These are phyloP conservation scores for Lophura swinhoii DNA, from an alignment of 2,797 vertebrate genomes.

Conservation along the genomic window DNA sequence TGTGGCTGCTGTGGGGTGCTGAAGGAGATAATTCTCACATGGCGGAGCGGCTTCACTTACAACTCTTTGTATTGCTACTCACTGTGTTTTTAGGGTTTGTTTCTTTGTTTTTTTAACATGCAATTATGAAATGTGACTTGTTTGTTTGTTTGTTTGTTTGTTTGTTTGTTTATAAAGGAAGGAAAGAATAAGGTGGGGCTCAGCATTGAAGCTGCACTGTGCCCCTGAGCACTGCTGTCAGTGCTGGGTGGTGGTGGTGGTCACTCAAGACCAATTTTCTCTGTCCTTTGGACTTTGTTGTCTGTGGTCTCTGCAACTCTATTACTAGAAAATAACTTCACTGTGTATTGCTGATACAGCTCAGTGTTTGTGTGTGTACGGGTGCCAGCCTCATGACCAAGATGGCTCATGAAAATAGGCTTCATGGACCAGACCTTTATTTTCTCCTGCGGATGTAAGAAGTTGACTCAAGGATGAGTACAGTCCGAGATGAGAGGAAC, in stretches of 20 bases:
- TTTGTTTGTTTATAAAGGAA: background rate
- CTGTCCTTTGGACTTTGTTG: background rate
- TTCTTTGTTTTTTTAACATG: background rate
- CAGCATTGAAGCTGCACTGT: background rate
- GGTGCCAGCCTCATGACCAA: background rate
- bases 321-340: background rate
- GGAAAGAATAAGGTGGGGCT: background rate
- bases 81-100: background rate
- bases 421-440: background rate
- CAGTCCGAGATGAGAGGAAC: background rate
- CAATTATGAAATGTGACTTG: background rate
- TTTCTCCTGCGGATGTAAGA: background rate
- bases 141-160: too few species aligned
- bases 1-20: accelerated
- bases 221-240: background rate
- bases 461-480: background rate
- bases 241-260: too few species aligned
- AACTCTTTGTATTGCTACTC: background rate
- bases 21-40: background rate
- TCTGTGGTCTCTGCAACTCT: background rate
- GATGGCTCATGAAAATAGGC: background rate
- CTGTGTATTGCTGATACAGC: background rate
- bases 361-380: background rate
- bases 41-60: background rate
- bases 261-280: background rate